Conservation (phyloP, 2,113 vertebrate genomes). For the Cheilinus undulatus region DNA sequence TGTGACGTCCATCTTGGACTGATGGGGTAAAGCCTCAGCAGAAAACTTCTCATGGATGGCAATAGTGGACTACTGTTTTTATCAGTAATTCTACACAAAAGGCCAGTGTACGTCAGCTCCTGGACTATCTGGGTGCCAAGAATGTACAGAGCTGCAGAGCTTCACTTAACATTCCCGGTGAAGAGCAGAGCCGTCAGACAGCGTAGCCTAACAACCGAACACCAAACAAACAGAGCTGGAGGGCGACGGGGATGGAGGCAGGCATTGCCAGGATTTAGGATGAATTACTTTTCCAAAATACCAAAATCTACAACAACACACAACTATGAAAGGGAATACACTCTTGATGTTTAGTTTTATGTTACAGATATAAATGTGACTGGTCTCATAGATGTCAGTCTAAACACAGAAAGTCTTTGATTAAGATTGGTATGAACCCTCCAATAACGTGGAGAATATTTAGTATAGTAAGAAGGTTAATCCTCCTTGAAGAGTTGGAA, state of each 20-base stretch:
- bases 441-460: too few relatives aligned
- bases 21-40: too few relatives aligned
- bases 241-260: neutral
- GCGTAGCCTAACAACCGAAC: constrained; percentile 65
- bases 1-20: too few relatives aligned
- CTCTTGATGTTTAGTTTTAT: neutral
- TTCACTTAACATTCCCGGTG: constrained; percentile 72
- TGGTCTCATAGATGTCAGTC: too few relatives aligned
- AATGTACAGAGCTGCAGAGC: constrained; percentile 55
- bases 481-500: too few relatives aligned
- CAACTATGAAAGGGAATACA: neutral
- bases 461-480: too few relatives aligned
- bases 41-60: too few relatives aligned
- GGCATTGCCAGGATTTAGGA: neutral
- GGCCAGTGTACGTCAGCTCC: constrained; percentile 1
- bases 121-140: constrained; percentile 21
- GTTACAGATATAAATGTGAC: neutral
- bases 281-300: constrained; percentile 38
- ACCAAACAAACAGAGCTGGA: constrained; percentile 61
- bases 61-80: too few relatives aligned
- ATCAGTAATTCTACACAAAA: neutral
- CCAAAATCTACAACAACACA: neutral
- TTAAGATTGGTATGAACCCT: too few relatives aligned
- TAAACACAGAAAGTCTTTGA: too few relatives aligned
- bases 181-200: constrained; percentile 27